These are phyloP conservation scores for Xiphorhynchus erythropygius DNA, from an alignment of 2,797 vertebrate genomes.

Conservation along the genomic window DNA sequence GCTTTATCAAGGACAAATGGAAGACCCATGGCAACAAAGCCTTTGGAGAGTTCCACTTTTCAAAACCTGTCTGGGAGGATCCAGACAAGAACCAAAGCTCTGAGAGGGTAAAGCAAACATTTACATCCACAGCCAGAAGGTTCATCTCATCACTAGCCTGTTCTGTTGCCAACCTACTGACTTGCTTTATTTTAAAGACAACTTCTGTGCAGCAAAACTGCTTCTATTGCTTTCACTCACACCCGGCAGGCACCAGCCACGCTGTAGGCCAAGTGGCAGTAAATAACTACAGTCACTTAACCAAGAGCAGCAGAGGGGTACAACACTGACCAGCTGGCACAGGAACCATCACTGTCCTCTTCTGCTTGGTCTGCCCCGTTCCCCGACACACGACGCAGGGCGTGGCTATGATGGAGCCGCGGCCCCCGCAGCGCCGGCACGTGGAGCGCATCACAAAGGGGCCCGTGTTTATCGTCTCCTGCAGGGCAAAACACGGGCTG, in stretches of 20 bases:
- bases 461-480: conserved; percentile 96
- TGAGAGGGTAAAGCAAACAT: neutral
- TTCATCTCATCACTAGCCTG: neutral
- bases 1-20: neutral
- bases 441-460: conserved; percentile 98
- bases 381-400: conserved; percentile 88
- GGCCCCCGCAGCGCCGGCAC: conserved; percentile 89
- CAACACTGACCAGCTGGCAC: conserved; percentile 90
- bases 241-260: neutral
- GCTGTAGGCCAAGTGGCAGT: neutral
- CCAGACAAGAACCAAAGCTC: neutral
- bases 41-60: neutral
- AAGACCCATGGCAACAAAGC: neutral
- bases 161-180: neutral
- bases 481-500: neutral
- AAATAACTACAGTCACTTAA: neutral
- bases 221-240: rapidly evolving
- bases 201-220: neutral
- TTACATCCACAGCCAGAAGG: neutral
- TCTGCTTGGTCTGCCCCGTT: conserved; percentile 91
- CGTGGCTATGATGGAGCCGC: conserved; percentile 85
- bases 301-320: neutral
- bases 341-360: conserved; percentile 88
- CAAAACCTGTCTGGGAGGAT: neutral
- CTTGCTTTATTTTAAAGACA: neutral